These are phyloP conservation scores for Lasioglossum lativentre DNA, from an alignment of 2,888 invertebrate species.

Conservation along the genomic window DNA sequence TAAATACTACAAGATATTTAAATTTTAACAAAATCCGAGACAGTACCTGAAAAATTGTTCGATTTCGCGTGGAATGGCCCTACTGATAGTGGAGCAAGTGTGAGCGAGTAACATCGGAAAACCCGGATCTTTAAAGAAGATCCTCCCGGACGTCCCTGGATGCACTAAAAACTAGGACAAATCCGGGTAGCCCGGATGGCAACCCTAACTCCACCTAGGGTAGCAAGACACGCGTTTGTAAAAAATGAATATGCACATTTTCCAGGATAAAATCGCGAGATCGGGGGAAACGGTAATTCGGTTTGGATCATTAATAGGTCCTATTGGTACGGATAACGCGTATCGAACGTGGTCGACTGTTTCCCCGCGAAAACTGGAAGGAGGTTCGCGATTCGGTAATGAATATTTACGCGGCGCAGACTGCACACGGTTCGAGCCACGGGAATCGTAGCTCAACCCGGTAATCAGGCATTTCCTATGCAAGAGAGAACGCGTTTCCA, in stretches of 20 bases:
- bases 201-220: no score
- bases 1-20: no score
- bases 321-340: neutral
- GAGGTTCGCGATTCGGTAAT: conserved; percentile 9
- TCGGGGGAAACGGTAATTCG: conserved; percentile 1
- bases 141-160: no score
- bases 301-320: neutral
- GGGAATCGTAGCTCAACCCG: conserved; percentile 23
- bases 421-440: neutral
- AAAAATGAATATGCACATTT: neutral
- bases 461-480: conserved; percentile 49
- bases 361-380: neutral
- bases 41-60: no score
- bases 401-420: conserved; percentile 36
- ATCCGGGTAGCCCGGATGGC: no score
- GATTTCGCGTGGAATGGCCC: no score
- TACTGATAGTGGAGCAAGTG: no score
- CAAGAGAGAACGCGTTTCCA: conserved; percentile 25
- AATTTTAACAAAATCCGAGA: no score
- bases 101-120: no score
- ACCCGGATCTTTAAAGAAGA: no score
- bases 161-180: no score
- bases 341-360: neutral
- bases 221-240: no score
- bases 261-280: neutral